Evolutionary conservation across 2,113 vertebrate genomes (phyloP), one percentile per base, ranked within the genome.

Genomic region (Riparia riparia): DNA sequence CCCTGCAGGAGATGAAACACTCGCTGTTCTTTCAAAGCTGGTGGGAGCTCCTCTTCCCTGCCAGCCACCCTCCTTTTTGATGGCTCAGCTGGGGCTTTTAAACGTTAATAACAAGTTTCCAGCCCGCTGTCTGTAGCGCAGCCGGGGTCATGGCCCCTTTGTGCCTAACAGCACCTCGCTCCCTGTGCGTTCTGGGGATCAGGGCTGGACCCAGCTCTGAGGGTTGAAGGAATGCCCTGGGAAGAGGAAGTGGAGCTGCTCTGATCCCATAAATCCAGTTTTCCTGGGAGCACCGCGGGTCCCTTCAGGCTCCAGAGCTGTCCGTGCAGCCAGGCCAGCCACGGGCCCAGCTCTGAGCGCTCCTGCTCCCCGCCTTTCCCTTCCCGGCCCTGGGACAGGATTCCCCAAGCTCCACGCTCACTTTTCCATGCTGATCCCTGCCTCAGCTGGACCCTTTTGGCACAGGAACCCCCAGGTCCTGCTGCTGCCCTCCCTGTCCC

Each of bases 321-420:
- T 50, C 72, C 56, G 0, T 29, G 9, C 12, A 49, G 78, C 60
- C 71, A 13, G 56, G 70, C 37, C 57, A 56, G 56, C 50, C 14
- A 3, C 37, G 0, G 41, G 65, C 2, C 60, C 82, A 47, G 2
- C 4, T 47, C 4, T 29, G 73, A 77, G 57, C 4, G 0, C 16
- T 74, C 17, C 56, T 13, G 20, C 14, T 79, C 60, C 58, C 50
- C 0, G 6, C 3, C 14, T 10, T 66, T 58, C 1, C 1, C 49
- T 39, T 28, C 58, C 25, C 1, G 1, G 16, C 17, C 39, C 10
- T 5, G 7, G 44, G 26, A 21, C 3, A 1, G 60, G 28, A 32
- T 47, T 28, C 11, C 57, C 6, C 3, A 6, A 49, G 28, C 73
- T 60, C 54, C 47, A n/a, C 50, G 17, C 41, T 72, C 45, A 1